Conservation (phyloP, 2,888 invertebrate species). For the Acanthopleura granulata region DNA sequence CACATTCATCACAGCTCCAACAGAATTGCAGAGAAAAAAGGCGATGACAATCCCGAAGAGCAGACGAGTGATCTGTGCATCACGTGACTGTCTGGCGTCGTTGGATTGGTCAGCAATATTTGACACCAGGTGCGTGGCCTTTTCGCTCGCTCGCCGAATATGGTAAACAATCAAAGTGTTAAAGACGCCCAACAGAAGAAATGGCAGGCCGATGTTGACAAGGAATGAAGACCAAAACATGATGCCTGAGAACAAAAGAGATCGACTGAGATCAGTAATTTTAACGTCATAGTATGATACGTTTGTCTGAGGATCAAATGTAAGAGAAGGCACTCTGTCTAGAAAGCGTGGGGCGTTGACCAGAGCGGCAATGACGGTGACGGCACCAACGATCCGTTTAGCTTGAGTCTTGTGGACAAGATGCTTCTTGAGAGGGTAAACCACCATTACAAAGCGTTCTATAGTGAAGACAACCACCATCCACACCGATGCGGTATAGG, state of each 20-base stretch:
- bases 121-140: background rate
- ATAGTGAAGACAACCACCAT: background rate
- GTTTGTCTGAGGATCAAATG: background rate
- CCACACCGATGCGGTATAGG: background rate
- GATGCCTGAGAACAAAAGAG: background rate
- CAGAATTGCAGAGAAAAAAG: background rate
- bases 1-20: background rate
- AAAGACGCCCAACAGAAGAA: background rate
- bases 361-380: background rate
- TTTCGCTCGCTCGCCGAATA: background rate
- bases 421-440: background rate
- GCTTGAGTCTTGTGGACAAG: background rate
- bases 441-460: background rate
- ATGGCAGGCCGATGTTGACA: background rate
- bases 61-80: background rate
- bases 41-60: background rate
- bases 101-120: background rate
- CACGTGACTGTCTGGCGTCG: background rate
- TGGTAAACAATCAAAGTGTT: background rate
- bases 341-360: background rate
- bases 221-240: conserved; percentile 1
- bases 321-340: too few species aligned
- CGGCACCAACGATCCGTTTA: background rate
- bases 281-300: background rate
- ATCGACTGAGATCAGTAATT: background rate